phyloP scores from a whole-genome alignment of 1,140 invertebrate genomes.

The Euwallacea fornicatus region DNA sequence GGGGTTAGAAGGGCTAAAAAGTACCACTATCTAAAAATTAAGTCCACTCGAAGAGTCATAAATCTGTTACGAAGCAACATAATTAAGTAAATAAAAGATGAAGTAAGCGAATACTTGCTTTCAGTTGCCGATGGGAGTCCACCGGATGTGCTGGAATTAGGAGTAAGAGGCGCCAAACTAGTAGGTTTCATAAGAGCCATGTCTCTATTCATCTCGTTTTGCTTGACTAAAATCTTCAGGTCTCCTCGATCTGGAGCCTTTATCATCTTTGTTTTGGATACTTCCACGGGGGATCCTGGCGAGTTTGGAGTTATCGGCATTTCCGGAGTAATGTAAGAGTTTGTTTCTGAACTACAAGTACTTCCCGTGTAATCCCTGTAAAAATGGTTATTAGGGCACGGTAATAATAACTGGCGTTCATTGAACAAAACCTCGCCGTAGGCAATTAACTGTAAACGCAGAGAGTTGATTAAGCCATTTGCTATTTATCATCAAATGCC shows the following conservation, averaged over 20 bases:
- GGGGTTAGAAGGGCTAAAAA: constrained; percentile 42
- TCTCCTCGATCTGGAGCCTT: not conserved
- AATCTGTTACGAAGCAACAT: too few relatives aligned
- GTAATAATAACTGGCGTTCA: not conserved
- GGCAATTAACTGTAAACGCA: too few relatives aligned
- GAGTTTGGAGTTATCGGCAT: constrained; percentile 15
- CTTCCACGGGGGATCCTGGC: constrained; percentile 1
- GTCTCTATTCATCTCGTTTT: not conserved
- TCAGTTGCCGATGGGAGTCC: constrained; percentile 48
- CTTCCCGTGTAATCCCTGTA: constrained; percentile 21
- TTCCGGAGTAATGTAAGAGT: constrained; percentile 38
- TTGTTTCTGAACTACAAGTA: constrained; percentile 14
- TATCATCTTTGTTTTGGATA: not conserved
- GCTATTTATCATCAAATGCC: too few relatives aligned
- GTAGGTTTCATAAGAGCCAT: not conserved
- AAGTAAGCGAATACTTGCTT: constrained; percentile 44
- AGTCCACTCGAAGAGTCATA: not conserved
- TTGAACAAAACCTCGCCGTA: not conserved
- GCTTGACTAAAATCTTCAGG: not conserved
- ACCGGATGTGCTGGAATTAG: constrained; percentile 38
- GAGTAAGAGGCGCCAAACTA: constrained; percentile 30
- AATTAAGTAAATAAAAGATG: not conserved
- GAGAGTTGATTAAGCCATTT: too few relatives aligned
- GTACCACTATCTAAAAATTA: constrained; percentile 9
- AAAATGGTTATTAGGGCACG: not conserved